Conservation (phyloP, 2,113 vertebrate genomes). For the Dipodomys stephensi region DNA sequence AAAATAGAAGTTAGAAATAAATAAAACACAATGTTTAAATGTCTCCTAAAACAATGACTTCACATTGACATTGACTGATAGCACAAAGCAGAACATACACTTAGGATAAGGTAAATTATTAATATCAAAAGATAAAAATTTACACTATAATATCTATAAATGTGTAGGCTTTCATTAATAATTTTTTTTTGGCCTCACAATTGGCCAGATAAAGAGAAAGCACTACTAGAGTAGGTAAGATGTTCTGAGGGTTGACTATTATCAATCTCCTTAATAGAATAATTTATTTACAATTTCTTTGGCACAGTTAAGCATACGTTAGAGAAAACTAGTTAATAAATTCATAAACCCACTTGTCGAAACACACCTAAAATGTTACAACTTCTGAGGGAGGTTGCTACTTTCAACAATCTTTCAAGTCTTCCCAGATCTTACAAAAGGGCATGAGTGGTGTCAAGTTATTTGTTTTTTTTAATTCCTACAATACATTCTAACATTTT, state of each 20-base stretch:
- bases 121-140: not conserved
- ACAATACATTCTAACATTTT: slow-evolving; percentile 18
- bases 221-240: not conserved
- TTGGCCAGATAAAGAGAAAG: slow-evolving; percentile 5
- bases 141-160: not conserved
- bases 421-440: not conserved
- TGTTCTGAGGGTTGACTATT: not conserved
- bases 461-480: not conserved
- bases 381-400: not conserved
- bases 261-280: not conserved
- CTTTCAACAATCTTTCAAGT: not conserved
- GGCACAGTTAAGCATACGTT: not conserved
- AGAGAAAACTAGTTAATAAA: not conserved
- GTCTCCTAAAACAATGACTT: slow-evolving; percentile 11
- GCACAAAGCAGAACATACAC: slow-evolving; percentile 3
- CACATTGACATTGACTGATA: slow-evolving; percentile 1
- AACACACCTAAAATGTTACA: not conserved
- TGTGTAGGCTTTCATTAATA: slow-evolving; percentile 26
- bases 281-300: not conserved
- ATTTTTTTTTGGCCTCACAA: not conserved
- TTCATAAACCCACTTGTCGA: not conserved
- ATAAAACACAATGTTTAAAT: slow-evolving; percentile 15
- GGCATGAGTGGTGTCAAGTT: not conserved
- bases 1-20: slow-evolving; percentile 21
- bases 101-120: not conserved